Conservation (phyloP, 1,140 invertebrate genomes). For the Pomacea maculata region DNA sequence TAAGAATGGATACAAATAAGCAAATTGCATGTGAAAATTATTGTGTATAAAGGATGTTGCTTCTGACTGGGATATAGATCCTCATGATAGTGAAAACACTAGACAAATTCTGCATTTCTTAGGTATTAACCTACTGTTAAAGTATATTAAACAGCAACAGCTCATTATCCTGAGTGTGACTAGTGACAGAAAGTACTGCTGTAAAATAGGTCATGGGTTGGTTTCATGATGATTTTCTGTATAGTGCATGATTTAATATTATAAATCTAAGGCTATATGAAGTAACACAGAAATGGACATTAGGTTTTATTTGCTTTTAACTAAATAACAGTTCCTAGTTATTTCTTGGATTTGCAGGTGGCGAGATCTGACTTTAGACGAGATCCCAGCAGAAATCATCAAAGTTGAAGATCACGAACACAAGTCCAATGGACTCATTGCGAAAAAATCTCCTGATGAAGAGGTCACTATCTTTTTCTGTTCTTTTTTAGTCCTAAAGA, state of each 20-base stretch:
- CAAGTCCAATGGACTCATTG: conserved; percentile 17
- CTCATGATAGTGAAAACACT: too few relatives aligned
- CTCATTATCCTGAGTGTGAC: too few relatives aligned
- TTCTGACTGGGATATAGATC: too few relatives aligned
- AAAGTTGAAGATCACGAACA: not conserved
- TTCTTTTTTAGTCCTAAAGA: not conserved
- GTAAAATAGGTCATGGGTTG: too few relatives aligned
- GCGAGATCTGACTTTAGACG: conserved; percentile 19
- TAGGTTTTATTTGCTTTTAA: not conserved
- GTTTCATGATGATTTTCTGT: too few relatives aligned
- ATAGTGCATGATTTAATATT: not conserved
- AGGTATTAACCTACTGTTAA: too few relatives aligned
- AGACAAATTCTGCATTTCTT: too few relatives aligned
- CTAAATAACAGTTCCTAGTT: not conserved
- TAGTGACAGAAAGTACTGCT: too few relatives aligned
- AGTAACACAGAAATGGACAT: not conserved
- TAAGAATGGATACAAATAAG: too few relatives aligned
- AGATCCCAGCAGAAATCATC: not conserved
- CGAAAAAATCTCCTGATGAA: not conserved
- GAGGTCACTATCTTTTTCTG: not conserved
- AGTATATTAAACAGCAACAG: too few relatives aligned
- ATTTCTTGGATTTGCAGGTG: conserved; percentile 5
- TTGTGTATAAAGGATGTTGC: too few relatives aligned
- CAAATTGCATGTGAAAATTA: too few relatives aligned
- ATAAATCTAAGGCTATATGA: not conserved